Evolutionary conservation across 1,140 invertebrate genomes (phyloP).

Genomic region (Delia radicum): DNA sequence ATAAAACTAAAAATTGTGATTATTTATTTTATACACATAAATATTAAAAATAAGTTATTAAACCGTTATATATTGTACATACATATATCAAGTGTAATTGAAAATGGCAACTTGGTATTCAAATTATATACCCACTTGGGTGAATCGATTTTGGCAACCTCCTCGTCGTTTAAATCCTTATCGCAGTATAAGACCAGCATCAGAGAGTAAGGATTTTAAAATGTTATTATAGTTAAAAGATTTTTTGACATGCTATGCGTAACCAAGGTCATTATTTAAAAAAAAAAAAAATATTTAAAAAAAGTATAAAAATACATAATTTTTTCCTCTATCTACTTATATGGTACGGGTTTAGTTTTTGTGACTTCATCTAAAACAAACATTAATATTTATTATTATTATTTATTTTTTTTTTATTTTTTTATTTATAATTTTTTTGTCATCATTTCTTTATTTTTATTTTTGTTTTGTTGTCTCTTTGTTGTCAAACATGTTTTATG

Average conservation of each 20-base stretch:
- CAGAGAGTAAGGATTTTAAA: conserved; percentile 30
- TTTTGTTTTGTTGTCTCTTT: conserved; percentile 12
- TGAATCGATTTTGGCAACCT: conserved; percentile 43
- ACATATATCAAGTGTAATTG: not conserved
- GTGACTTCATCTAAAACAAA: conserved; percentile 19
- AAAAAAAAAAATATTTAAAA: not conserved
- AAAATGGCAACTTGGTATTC: conserved; percentile 46
- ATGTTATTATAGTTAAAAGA: too few relatives aligned
- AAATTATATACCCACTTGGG: conserved; percentile 44
- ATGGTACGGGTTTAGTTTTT: not conserved
- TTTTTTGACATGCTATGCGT: too few relatives aligned
- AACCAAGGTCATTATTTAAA: not conserved
- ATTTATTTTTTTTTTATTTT: not conserved
- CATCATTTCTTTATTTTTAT: not conserved
- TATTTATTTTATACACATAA: too few relatives aligned
- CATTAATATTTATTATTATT: too few relatives aligned
- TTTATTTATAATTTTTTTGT: not conserved
- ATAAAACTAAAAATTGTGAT: not conserved
- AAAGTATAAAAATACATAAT: too few relatives aligned
- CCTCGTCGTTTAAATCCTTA: conserved; percentile 42
- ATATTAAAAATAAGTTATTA: not conserved
- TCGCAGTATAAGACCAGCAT: conserved; percentile 39
- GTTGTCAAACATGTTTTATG: conserved; percentile 16
- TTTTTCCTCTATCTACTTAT: too few relatives aligned
- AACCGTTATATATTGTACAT: not conserved